phyloP scores from a whole-genome alignment of 2,888 invertebrate species.

The Octonoba sinensis region DNA sequence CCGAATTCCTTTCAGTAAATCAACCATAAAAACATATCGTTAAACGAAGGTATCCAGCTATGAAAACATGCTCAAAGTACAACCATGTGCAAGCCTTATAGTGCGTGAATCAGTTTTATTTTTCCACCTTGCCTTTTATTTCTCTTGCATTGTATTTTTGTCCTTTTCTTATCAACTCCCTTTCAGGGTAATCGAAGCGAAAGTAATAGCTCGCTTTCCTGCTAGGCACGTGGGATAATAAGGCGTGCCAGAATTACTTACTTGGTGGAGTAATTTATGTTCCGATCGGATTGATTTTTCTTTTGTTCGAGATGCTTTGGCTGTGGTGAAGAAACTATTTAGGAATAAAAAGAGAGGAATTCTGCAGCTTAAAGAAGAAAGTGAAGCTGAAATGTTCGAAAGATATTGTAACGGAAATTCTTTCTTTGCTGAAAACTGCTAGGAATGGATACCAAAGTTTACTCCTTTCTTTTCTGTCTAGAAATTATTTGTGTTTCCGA shows the following conservation, averaged over 20 bases:
- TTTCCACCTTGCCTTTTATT: neutral
- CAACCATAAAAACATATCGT: no score
- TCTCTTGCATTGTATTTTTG: neutral
- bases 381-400: no score
- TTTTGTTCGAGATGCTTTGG: neutral
- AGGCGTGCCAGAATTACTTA: constrained; percentile 59
- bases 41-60: constrained; percentile 20
- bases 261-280: constrained; percentile 57
- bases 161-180: constrained; percentile 5
- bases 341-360: no score
- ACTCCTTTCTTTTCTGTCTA: no score
- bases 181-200: constrained; percentile 36
- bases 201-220: constrained; percentile 33
- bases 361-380: no score
- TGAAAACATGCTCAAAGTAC: constrained; percentile 20
- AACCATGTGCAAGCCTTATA: neutral
- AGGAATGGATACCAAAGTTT: no score
- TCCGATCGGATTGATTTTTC: constrained; percentile 49
- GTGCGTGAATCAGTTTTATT: constrained; percentile 25
- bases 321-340: no score
- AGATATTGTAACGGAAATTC: no score
- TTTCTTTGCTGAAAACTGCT: no score
- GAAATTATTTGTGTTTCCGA: no score
- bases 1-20: no score
- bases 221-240: constrained; percentile 46